Evolutionary conservation across 1,140 invertebrate species (phyloP).

Genomic region (Parapsyche elsis): DNA sequence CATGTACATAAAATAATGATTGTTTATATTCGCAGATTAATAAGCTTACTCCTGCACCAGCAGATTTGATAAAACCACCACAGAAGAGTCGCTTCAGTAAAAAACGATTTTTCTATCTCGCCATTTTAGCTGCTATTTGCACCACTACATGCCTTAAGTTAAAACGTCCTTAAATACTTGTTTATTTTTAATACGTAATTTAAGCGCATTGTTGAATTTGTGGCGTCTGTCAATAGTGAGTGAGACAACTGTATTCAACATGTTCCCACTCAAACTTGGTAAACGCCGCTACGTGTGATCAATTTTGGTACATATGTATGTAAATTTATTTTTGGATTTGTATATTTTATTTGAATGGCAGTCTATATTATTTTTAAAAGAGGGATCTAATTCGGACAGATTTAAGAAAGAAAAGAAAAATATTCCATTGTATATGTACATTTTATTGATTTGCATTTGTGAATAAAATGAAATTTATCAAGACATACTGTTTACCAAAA

Average conservation of each 20-base stretch:
- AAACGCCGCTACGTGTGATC: too few relatives aligned
- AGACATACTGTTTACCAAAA: not conserved
- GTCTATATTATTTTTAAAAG: too few relatives aligned
- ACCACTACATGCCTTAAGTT: not conserved
- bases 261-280: too few relatives aligned
- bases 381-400: too few relatives aligned
- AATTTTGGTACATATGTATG: too few relatives aligned
- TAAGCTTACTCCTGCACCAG: slow-evolving; percentile 59
- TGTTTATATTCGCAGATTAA: slow-evolving; percentile 60
- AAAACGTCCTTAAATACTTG: not conserved
- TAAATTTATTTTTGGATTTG: too few relatives aligned
- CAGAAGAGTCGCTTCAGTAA: not conserved
- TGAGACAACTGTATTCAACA: too few relatives aligned
- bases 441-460: slow-evolving; percentile 35
- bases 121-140: not conserved
- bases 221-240: too few relatives aligned
- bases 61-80: slow-evolving; percentile 58
- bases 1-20: not conserved
- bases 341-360: too few relatives aligned
- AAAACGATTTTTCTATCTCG: not conserved
- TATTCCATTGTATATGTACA: slow-evolving; percentile 5
- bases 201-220: too few relatives aligned
- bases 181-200: too few relatives aligned
- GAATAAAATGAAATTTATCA: slow-evolving; percentile 24
- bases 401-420: slow-evolving; percentile 8